Evolutionary conservation across 1,140 invertebrate species (phyloP), one percentile per base, ranked within the genome.

Genomic region (Colletes gigas): DNA sequence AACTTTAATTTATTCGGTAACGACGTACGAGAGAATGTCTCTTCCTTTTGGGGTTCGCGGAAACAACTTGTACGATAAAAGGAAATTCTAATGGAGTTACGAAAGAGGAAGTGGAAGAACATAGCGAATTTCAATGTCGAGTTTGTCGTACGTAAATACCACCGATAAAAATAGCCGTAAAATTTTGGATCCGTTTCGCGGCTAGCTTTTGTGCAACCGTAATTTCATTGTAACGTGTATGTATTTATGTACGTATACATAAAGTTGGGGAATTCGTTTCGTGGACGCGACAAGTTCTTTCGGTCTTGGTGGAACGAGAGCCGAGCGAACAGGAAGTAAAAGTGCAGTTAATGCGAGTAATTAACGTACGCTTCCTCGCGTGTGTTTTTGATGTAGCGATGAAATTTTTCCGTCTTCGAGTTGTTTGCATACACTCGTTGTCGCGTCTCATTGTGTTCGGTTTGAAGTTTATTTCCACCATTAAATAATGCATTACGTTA

Each of bases 311-410:
- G 9, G 17, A 65, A 50, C 78, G 60, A 19, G 60, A 57, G 59
- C 54, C 78, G 17, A 52, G 62, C 60, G 14, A 39, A 15, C 78
- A 50, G 70, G 62, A 67, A 74, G 62, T 74, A 66, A 74, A 59
- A 65, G 62, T 59, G 71, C 62, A 60, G 44, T 74, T 80, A 67
- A 55, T 9, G 71, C 71, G 62, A 59, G 71, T 74, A 74, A 80
- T 80, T 74, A 74, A 74, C 52, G 60, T 63, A 14, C 57, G 17
- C 52, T 50, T 7, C 12, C 9, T 14, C 15, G 21, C 19, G 41
- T 50, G 44, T 14, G 66, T 66, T 47, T 47, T 21, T 9, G 21
- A 21, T 41, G 41, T 47, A 47, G 60, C 30, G 17, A n/a, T 2
- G 10, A 52, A 62, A 47, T 50, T 70, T 60, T 55, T 14, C 62